These are phyloP conservation scores for Anser cygnoides DNA, from an alignment of 2,113 vertebrate species.

Conservation along the genomic window DNA sequence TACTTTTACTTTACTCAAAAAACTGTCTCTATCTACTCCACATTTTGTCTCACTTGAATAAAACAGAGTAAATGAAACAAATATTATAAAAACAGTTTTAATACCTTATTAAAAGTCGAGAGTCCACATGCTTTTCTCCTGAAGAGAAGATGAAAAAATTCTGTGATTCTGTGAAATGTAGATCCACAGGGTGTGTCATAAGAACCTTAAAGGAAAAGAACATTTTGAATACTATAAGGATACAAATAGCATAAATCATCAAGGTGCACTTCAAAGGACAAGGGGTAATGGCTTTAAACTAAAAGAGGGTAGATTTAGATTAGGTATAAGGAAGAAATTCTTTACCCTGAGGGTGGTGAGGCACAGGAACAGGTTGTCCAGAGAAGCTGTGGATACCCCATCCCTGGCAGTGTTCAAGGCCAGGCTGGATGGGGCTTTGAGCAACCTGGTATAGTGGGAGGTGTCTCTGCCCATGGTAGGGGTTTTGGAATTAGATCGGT, in stretches of 20 bases:
- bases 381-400: no score
- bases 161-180: not conserved
- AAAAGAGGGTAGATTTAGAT: no score
- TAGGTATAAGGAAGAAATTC: no score
- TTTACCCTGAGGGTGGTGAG: no score
- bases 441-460: no score
- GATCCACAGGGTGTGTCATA: accelerated
- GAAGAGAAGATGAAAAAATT: not conserved
- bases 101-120: not conserved
- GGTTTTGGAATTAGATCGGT: no score
- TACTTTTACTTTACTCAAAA: not conserved
- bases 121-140: not conserved
- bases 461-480: no score
- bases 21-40: accelerated
- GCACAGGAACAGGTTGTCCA: no score
- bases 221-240: not conserved
- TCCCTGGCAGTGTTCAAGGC: no score
- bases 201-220: not conserved
- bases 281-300: no score
- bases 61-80: not conserved
- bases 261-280: not conserved
- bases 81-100: not conserved
- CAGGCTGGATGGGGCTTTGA: no score
- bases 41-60: not conserved
- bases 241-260: not conserved